Evolutionary conservation across 2,888 invertebrate species (phyloP).

Genomic region (Monochamus alternatus): DNA sequence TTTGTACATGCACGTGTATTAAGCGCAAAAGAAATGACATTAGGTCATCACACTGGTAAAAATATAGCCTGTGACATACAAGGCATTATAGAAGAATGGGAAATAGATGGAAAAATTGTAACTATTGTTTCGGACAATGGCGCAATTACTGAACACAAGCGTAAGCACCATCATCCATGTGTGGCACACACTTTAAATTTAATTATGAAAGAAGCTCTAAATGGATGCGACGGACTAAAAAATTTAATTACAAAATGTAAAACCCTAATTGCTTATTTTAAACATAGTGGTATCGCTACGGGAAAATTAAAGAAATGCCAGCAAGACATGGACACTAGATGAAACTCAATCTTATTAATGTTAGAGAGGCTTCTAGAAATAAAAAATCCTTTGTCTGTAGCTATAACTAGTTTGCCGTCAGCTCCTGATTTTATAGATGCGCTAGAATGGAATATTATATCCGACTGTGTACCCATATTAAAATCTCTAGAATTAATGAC

Average conservation of each 20-base stretch:
- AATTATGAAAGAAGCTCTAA: constrained; percentile 41
- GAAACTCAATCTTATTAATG: constrained; percentile 19
- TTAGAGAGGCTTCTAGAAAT: constrained; percentile 33
- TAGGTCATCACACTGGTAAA: constrained; percentile 22
- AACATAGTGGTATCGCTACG: constrained; percentile 39
- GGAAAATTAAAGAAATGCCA: constrained; percentile 28
- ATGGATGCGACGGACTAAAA: constrained; percentile 21
- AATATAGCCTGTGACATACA: constrained; percentile 13
- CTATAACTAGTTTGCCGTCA: constrained; percentile 23
- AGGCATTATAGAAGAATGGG: background rate
- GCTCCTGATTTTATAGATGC: constrained; percentile 26
- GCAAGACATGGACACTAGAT: background rate
- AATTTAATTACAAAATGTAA: constrained; percentile 43
- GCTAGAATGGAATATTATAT: constrained; percentile 8
- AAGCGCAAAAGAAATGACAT: constrained; percentile 20
- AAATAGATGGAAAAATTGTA: background rate
- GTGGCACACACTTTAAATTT: constrained; percentile 55
- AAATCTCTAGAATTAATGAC: constrained; percentile 24
- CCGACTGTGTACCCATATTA: background rate
- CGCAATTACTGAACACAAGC: constrained; percentile 45
- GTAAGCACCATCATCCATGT: constrained; percentile 52
- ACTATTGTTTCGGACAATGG: background rate
- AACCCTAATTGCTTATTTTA: constrained; percentile 43
- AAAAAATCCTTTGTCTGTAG: constrained; percentile 23
- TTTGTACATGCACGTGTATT: background rate